Evolutionary conservation across 1,140 invertebrate species (phyloP), one percentile per base, ranked within the genome.

Genomic region (Musca domestica): DNA sequence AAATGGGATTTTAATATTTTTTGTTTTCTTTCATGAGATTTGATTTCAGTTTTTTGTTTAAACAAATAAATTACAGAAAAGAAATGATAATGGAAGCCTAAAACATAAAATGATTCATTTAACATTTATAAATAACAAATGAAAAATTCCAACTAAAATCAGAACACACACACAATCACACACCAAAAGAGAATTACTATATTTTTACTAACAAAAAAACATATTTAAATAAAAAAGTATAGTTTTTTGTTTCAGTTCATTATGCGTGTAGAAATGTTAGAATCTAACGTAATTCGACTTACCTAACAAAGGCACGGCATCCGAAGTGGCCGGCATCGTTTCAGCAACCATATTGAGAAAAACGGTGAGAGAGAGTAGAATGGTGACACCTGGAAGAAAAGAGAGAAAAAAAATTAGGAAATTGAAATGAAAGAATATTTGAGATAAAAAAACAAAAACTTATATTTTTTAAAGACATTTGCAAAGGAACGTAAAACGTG

Each of bases 281-380:
- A 61, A 6, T 61, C 15, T 61, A 61, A 34, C 27, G 9, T 3
- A 19, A 15, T 34, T 23, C n/a, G 20, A 77, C 75, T 78, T 81
- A 82, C 80, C 88, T 82, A 89, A 83, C 70, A 89, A 80, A 69
- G 88, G 88, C 70, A 95, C 92, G 63, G 92, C 93, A 83, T 96
- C 94, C 72, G 94, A 95, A 61, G 93, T 95, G 71, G 93, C 92
- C 71, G 94, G 95, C 89, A 96, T 93, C 74, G 92, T 95, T 87
- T 96, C 94, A 73, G 94, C 93, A 73, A 96, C 94, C 87, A 96
- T 91, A 86, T 95, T 95, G 78, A 95, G 87, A 88, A 99, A 99
- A 83, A 99, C 96, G 83, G 96, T 98, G 86, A 99, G 88, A 81
- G 96, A 98, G 82, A 99, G 92, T 75, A 99, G 88, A 84, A 99